phyloP scores from a whole-genome alignment of 1,140 invertebrate species.

The Musca vetustissima region DNA sequence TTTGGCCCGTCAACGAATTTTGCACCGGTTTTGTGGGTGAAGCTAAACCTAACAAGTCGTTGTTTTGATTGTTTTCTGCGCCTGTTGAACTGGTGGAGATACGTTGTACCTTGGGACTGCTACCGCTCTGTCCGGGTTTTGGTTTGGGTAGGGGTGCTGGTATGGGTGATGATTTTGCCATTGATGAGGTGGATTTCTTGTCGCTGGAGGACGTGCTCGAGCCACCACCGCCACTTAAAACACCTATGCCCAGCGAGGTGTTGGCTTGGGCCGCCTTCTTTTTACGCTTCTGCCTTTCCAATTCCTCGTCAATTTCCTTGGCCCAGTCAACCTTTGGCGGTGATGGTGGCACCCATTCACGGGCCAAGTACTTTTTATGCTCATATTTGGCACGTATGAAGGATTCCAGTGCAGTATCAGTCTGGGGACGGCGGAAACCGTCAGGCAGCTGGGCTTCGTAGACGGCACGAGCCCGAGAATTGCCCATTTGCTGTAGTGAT shows the following conservation, averaged over 20 bases:
- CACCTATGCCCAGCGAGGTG: constrained; percentile 43
- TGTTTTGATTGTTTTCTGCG: constrained; percentile 45
- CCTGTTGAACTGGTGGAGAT: constrained; percentile 56
- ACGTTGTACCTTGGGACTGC: constrained; percentile 68
- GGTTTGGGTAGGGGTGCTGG: constrained; percentile 58
- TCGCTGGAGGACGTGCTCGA: constrained; percentile 46
- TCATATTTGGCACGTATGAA: constrained; percentile 98
- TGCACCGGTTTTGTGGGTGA: constrained; percentile 53
- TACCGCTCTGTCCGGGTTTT: constrained; percentile 57
- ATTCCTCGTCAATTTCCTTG: constrained; percentile 85
- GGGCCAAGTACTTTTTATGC: constrained; percentile 95
- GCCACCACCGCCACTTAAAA: constrained; percentile 35
- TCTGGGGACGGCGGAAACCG: constrained; percentile 91
- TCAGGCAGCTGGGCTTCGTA: constrained; percentile 98
- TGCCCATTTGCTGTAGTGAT: constrained; percentile 94
- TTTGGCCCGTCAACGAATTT: constrained; percentile 24
- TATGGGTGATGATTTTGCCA: constrained; percentile 43
- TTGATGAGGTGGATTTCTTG: constrained; percentile 53
- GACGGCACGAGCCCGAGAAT: constrained; percentile 92
- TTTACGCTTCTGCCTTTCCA: constrained; percentile 76
- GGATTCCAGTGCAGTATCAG: constrained; percentile 87
- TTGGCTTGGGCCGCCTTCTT: constrained; percentile 65
- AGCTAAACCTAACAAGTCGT: constrained; percentile 59
- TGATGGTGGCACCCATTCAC: constrained; percentile 90
- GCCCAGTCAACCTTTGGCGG: constrained; percentile 82